Percentiles rank a stretch among this genome's conserved stretches.
phyloP scores from a whole-genome alignment of 2,888 invertebrate species.

The Adineta ricciae region DNA sequence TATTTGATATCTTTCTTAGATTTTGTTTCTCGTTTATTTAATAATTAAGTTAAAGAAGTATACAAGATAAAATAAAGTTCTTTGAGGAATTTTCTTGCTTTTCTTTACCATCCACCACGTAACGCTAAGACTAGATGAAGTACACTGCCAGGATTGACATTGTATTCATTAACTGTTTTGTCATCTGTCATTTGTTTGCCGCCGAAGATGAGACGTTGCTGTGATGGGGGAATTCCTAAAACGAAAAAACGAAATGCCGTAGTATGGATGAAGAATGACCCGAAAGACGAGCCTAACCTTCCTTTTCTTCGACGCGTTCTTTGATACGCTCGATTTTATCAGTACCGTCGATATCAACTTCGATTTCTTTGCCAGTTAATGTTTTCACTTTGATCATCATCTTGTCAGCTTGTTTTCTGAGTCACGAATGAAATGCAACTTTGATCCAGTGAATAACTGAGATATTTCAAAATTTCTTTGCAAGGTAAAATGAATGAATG shows the following conservation, averaged over 20 bases:
- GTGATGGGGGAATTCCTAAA: conserved; percentile 77
- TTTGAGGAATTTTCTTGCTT: not conserved
- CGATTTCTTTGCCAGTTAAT: conserved; percentile 61
- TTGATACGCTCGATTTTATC: conserved; percentile 96
- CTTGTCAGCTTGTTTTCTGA: not conserved
- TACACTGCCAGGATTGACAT: conserved; percentile 96
- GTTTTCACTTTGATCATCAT: conserved; percentile 46
- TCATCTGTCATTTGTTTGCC: conserved; percentile 99
- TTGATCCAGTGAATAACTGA: not conserved
- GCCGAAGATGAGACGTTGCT: conserved; percentile 93
- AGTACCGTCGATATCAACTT: conserved; percentile 98
- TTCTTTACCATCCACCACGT: conserved; percentile 64
- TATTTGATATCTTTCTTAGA: too few relatives aligned
- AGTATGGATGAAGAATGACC: too few relatives aligned
- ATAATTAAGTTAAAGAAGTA: not conserved
- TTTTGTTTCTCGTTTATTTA: not conserved
- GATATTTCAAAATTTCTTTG: not conserved
- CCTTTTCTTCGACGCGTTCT: conserved; percentile 96
- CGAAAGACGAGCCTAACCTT: conserved; percentile 57
- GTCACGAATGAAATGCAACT: not conserved
- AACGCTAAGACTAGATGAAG: conserved; percentile 93
- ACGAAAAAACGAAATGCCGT: not conserved
- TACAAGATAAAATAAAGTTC: not conserved
- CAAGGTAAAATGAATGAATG: not conserved
- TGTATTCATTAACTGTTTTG: conserved; percentile 97